A percentile compares a stretch with the other conserved stretches of the same genome.
Conservation (phyloP, 2,113 vertebrate species). For the Hyaena hyaena region DNA sequence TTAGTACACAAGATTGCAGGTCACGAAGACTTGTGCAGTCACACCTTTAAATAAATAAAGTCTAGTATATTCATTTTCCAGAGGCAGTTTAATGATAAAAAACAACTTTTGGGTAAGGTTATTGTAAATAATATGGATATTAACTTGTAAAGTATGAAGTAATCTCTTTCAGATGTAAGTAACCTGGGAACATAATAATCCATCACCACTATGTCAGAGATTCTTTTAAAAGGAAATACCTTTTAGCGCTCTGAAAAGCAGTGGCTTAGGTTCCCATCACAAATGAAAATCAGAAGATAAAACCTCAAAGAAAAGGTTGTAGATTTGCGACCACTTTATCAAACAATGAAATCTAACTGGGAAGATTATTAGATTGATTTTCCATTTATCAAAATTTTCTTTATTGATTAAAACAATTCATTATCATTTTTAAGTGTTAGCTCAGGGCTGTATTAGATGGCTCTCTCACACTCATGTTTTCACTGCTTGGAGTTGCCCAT, state of each 20-base stretch:
- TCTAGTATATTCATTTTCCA: not conserved
- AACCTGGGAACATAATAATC: not conserved
- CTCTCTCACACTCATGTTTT: not conserved
- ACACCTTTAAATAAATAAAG: not conserved
- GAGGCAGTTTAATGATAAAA: not conserved
- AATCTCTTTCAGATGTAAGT: not conserved
- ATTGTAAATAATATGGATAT: not conserved
- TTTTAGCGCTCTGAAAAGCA: not conserved
- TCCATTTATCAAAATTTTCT: not conserved
- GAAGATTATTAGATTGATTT: not conserved
- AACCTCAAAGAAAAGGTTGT: not conserved
- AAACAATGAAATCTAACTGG: not conserved
- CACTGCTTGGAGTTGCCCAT: not conserved
- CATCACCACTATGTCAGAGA: fast-evolving
- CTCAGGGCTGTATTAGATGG: not conserved
- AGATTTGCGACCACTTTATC: not conserved
- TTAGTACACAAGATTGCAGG: not conserved
- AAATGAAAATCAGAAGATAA: not conserved
- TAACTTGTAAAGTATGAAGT: not conserved
- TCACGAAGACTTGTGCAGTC: not conserved
- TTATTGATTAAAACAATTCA: not conserved
- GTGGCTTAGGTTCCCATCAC: not conserved
- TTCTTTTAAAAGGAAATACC: not conserved
- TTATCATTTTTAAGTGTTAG: not conserved
- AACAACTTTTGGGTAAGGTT: not conserved